Evolutionary conservation across 2,888 invertebrate genomes (phyloP).

Genomic region (Cordilura impudica): DNA sequence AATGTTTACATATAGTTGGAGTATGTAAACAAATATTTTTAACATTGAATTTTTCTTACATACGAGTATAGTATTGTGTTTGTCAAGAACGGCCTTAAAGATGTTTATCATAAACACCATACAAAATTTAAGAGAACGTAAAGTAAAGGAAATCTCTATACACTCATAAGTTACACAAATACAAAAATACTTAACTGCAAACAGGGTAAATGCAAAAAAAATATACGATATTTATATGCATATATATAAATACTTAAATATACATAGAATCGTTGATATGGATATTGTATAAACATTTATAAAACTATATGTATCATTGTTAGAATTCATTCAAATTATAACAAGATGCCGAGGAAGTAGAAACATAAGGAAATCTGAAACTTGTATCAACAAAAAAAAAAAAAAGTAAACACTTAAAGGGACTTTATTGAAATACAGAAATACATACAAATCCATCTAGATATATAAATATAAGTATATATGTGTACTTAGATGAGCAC

Average conservation of each 20-base stretch:
- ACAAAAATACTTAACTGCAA: too few species aligned
- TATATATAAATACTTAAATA: too few species aligned
- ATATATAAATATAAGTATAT: too few species aligned
- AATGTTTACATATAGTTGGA: not conserved
- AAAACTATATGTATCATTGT: not conserved
- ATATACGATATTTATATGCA: too few species aligned
- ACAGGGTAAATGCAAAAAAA: too few species aligned
- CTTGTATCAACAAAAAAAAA: too few species aligned
- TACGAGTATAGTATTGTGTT: not conserved
- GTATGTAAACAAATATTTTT: not conserved
- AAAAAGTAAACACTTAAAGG: conserved; percentile 19
- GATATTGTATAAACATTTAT: conserved; percentile 28
- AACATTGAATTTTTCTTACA: not conserved
- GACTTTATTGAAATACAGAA: not conserved
- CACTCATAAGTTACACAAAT: too few species aligned
- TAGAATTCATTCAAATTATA: not conserved
- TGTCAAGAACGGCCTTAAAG: not conserved
- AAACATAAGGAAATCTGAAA: not conserved
- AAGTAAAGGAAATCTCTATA: too few species aligned
- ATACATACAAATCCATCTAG: not conserved
- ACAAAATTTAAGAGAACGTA: not conserved
- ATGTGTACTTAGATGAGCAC: not conserved
- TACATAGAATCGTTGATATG: conserved; percentile 23
- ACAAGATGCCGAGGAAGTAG: not conserved
- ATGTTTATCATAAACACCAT: not conserved